phyloP scores from a whole-genome alignment of 2,113 vertebrate species.

The Panurus biarmicus region DNA sequence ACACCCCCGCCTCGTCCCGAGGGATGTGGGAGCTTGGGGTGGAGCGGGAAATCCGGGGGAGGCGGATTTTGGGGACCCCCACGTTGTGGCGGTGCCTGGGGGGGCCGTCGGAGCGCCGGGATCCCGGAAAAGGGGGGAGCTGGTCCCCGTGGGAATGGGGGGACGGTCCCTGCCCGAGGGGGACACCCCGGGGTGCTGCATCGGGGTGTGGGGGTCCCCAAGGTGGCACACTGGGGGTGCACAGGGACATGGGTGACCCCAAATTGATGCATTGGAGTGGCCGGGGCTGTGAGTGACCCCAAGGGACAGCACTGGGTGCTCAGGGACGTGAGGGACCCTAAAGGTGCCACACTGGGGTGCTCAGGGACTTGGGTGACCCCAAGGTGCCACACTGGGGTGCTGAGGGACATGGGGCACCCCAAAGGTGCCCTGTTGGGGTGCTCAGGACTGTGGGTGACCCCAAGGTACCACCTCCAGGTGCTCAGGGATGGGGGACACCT shows the following conservation, averaged over 20 bases:
- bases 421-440: too few relatives aligned
- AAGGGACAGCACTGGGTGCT: fast-evolving
- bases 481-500: not conserved
- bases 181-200: not conserved
- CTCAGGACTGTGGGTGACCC: too few relatives aligned
- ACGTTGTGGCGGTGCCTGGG: not conserved
- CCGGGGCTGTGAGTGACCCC: fast-evolving
- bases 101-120: not conserved
- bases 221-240: not conserved
- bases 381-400: too few relatives aligned
- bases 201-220: too few relatives aligned
- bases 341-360: too few relatives aligned
- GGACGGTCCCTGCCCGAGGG: too few relatives aligned
- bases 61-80: not conserved
- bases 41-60: not conserved
- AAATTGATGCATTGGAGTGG: fast-evolving
- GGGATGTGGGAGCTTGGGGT: not conserved
- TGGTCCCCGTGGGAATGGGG: not conserved
- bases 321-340: not conserved
- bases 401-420: too few relatives aligned
- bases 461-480: too few relatives aligned
- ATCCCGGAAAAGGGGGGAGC: not conserved
- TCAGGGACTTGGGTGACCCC: too few relatives aligned
- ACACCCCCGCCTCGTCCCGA: not conserved
- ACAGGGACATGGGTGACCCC: fast-evolving